Conservation (phyloP, 2,797 vertebrate species). For the Paguma larvata region DNA sequence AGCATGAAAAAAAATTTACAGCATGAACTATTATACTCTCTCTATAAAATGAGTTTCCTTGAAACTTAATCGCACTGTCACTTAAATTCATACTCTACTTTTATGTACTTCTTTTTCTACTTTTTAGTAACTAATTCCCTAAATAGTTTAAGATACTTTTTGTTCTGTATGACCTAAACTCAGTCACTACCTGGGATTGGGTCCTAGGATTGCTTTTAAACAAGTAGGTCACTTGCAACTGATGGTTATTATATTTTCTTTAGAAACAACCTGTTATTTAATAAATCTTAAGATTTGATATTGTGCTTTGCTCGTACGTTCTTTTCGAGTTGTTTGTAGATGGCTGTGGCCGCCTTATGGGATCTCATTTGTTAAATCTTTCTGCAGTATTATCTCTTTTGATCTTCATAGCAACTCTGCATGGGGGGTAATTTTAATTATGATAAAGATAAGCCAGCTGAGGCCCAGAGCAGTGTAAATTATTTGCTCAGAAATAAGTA, state of each 20-base stretch:
- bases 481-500: background rate
- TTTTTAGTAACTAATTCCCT: constrained; percentile 28
- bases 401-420: background rate
- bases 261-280: constrained; percentile 27
- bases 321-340: background rate
- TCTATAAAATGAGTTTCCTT: constrained; percentile 1
- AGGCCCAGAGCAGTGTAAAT: background rate
- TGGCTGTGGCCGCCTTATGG: background rate
- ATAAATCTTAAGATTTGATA: constrained; percentile 19
- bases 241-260: background rate
- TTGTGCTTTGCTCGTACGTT: background rate
- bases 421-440: background rate
- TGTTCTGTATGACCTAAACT: background rate
- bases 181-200: background rate
- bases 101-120: constrained; percentile 4
- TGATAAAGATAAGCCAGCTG: background rate
- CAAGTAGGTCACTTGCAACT: background rate
- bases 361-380: background rate
- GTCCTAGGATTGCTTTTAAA: constrained; percentile 52
- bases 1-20: constrained; percentile 5
- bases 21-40: background rate
- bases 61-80: background rate
- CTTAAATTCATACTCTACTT: background rate
- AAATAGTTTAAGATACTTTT: background rate
- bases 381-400: background rate